Percentiles rank a stretch among this genome's conserved stretches.
Conservation (phyloP, 1,140 invertebrate genomes). For the Platyscapa corneri region DNA sequence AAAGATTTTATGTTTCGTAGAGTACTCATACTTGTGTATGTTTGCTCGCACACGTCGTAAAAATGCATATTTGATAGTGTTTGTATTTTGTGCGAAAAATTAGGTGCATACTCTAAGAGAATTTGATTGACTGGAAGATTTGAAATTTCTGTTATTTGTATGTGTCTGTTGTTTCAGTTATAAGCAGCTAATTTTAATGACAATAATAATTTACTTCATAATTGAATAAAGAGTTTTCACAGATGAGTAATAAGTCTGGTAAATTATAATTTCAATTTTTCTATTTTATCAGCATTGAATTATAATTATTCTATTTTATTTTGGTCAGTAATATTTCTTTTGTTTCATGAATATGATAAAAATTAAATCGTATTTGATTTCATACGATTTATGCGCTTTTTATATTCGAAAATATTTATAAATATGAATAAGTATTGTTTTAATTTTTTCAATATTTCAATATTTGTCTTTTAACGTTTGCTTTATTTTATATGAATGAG, state of each 20-base stretch:
- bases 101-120: neutral
- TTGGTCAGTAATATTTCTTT: no score
- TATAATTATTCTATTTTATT: no score
- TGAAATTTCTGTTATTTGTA: neutral
- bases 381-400: no score
- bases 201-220: neutral
- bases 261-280: no score
- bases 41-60: neutral
- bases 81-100: neutral
- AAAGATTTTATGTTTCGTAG: constrained; percentile 16
- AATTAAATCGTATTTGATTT: no score
- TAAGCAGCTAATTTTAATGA: neutral
- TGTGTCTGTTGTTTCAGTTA: neutral
- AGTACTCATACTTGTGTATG: no score
- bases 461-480: neutral
- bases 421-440: neutral
- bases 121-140: constrained; percentile 18
- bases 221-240: neutral
- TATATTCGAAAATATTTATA: no score
- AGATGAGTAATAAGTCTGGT: neutral
- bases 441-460: no score
- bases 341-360: no score
- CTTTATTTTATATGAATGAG: neutral
- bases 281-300: no score
- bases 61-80: neutral